Evolutionary conservation across 2,797 vertebrate genomes (phyloP).

Genomic region (Megalops cyprinoides): DNA sequence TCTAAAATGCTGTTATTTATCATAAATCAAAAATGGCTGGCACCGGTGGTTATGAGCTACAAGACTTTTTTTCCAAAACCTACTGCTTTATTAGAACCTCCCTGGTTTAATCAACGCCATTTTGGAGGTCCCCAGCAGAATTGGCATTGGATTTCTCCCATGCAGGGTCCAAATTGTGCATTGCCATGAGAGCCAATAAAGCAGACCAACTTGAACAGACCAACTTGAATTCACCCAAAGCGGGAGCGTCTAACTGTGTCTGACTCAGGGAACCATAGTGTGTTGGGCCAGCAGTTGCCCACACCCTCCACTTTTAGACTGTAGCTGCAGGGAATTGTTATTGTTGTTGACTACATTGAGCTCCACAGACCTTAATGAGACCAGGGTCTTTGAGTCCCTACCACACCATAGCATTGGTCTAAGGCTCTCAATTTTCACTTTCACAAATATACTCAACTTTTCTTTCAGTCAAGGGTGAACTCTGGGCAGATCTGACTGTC

Average conservation of each 20-base stretch:
- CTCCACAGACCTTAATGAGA: conserved; percentile 10
- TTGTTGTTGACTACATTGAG: conserved; percentile 16
- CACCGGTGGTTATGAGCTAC: conserved; percentile 30
- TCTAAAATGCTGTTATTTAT: conserved; percentile 37
- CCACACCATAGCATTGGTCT: neutral
- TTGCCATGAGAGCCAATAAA: conserved; percentile 63
- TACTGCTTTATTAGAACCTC: conserved; percentile 32
- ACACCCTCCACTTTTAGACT: neutral
- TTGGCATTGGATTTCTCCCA: conserved; percentile 59
- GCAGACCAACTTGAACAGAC: conserved; percentile 65
- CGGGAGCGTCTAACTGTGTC: conserved; percentile 49
- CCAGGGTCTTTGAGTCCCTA: neutral
- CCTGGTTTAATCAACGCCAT: conserved; percentile 12
- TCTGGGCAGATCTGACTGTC: neutral
- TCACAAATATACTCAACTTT: neutral
- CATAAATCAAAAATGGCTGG: conserved; percentile 33
- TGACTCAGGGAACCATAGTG: conserved; percentile 54
- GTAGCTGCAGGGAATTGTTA: conserved; percentile 5
- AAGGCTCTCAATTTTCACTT: conserved; percentile 21
- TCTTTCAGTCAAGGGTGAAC: neutral
- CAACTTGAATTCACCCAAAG: conserved; percentile 31
- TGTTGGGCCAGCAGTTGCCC: conserved; percentile 18
- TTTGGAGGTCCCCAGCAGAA: conserved; percentile 7
- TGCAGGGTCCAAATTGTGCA: conserved; percentile 57
- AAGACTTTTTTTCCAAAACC: conserved; percentile 42